Evolutionary conservation across 2,888 invertebrate genomes (phyloP).

Genomic region (Apeira syringaria): DNA sequence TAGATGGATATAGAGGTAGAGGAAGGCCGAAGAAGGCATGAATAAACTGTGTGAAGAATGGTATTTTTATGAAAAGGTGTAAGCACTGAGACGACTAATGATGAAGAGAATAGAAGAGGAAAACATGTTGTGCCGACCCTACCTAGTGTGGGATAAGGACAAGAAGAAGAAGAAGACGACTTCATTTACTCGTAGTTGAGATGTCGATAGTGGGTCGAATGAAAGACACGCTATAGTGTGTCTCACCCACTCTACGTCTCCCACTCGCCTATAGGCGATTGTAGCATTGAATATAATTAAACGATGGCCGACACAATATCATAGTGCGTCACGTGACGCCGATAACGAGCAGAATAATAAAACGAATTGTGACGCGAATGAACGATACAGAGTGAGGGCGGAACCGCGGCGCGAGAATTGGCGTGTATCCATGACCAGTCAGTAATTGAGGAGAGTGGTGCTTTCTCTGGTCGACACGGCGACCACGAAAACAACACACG

Average conservation of each 20-base stretch:
- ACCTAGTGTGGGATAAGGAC: no score
- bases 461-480: constrained; percentile 26
- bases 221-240: no score
- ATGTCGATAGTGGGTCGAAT: constrained; percentile 26
- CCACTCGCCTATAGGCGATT: no score
- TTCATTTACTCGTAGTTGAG: constrained; percentile 4
- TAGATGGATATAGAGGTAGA: no score
- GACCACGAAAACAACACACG: not conserved
- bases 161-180: no score
- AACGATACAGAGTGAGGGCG: constrained; percentile 15
- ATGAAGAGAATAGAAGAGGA: no score
- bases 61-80: no score
- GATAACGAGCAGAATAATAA: constrained; percentile 24
- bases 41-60: no score
- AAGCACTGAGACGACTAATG: no score
- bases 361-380: constrained; percentile 22
- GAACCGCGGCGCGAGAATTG: constrained; percentile 37
- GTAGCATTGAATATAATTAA: constrained; percentile 23
- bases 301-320: constrained; percentile 18
- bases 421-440: constrained; percentile 42
- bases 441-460: constrained; percentile 37
- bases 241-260: no score
- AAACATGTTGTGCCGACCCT: no score
- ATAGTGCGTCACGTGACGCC: constrained; percentile 26
- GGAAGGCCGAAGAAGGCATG: no score